Evolutionary conservation across 2,888 invertebrate species (phyloP).

Genomic region (Coecobrya sp.): DNA sequence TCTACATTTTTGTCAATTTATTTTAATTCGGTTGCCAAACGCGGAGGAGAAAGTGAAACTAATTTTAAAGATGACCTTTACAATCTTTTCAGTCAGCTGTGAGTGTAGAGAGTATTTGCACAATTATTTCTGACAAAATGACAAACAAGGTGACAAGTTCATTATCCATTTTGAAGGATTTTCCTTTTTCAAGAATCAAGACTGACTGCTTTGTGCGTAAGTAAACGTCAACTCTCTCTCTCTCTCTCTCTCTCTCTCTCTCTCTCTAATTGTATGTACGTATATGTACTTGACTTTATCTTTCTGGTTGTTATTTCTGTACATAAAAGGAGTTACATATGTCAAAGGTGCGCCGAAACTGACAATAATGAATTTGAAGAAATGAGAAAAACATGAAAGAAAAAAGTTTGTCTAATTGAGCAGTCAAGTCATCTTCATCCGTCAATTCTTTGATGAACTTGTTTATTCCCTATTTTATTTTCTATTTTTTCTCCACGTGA

Average conservation of each 20-base stretch:
- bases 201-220: background rate
- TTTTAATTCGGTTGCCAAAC: conserved; percentile 37
- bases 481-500: too few species aligned
- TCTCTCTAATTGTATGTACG: too few species aligned
- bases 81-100: background rate
- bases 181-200: too few species aligned
- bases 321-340: too few species aligned
- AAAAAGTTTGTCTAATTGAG: background rate
- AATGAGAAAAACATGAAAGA: background rate
- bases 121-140: background rate
- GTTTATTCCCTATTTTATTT: too few species aligned
- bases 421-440: too few species aligned
- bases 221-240: background rate
- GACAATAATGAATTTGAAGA: background rate
- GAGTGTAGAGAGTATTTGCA: background rate
- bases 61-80: conserved; percentile 6
- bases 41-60: background rate
- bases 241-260: background rate
- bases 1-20: background rate
- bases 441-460: background rate
- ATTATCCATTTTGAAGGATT: conserved; percentile 31
- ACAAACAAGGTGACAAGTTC: conserved; percentile 35
- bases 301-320: too few species aligned
- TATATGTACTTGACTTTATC: too few species aligned
- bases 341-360: background rate